Evolutionary conservation across 2,888 invertebrate species (phyloP).

Genomic region (Trisateles emortualis): DNA sequence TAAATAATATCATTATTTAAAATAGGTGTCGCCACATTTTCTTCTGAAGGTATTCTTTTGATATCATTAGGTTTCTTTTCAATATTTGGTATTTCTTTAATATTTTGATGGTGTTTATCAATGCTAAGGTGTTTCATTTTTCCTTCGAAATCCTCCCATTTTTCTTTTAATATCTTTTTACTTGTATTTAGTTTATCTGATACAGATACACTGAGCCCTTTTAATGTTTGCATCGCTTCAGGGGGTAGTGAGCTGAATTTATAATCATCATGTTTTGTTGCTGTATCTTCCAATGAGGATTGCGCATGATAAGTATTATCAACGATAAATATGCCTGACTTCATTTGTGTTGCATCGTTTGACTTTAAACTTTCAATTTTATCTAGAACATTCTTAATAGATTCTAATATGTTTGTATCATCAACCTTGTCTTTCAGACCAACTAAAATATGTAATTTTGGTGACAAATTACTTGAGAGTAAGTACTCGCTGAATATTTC

Average conservation of each 20-base stretch:
- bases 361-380: conserved; percentile 72
- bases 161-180: conserved; percentile 84
- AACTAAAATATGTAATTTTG: conserved; percentile 83
- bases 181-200: conserved; percentile 83
- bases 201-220: conserved; percentile 81
- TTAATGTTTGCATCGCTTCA: conserved; percentile 82
- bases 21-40: conserved; percentile 49
- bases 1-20: conserved; percentile 72
- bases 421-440: conserved; percentile 83
- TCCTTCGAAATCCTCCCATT: conserved; percentile 84
- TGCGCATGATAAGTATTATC: conserved; percentile 79
- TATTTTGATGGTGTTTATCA: conserved; percentile 60
- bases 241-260: conserved; percentile 71
- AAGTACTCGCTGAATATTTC: conserved; percentile 84
- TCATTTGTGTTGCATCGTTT: conserved; percentile 76
- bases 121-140: conserved; percentile 77
- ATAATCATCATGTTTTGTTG: conserved; percentile 64
- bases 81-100: conserved; percentile 46
- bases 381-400: conserved; percentile 69
- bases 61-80: conserved; percentile 31
- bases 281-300: conserved; percentile 58
- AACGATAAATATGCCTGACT: conserved; percentile 87
- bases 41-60: conserved; percentile 51
- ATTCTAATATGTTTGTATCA: conserved; percentile 70
- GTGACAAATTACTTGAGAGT: conserved; percentile 74